These are phyloP conservation scores for Hecatera dysodea DNA, from an alignment of 2,888 invertebrate species.

Conservation along the genomic window DNA sequence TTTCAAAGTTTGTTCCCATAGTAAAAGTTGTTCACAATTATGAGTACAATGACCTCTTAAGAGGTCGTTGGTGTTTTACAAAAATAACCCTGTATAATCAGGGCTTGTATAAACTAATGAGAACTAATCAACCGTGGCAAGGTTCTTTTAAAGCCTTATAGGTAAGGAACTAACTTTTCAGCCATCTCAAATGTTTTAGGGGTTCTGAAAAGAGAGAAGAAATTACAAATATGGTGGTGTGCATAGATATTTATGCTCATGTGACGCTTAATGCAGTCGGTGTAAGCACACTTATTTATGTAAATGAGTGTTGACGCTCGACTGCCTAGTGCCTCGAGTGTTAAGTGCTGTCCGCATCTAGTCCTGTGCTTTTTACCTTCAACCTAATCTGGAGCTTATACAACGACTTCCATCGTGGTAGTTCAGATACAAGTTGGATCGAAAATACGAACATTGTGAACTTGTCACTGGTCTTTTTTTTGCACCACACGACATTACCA, in stretches of 20 bases:
- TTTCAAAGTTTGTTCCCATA: no score
- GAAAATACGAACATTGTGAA: neutral
- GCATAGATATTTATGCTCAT: neutral
- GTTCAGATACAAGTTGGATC: neutral
- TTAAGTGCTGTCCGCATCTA: constrained; percentile 8
- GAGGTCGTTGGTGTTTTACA: no score
- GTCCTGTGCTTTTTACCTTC: neutral
- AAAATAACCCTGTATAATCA: no score
- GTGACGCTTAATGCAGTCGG: constrained; percentile 14
- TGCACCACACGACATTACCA: no score
- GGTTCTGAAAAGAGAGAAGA: no score
- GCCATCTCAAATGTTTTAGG: no score
- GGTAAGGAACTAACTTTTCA: no score
- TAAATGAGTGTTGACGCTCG: constrained; percentile 6
- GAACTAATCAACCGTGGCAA: no score
- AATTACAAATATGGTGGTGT: neutral
- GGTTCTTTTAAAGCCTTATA: no score
- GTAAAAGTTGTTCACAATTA: no score
- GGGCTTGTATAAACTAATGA: no score
- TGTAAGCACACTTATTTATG: constrained; percentile 13
- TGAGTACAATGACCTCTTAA: no score
- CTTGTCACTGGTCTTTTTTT: neutral
- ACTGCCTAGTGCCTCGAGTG: neutral
- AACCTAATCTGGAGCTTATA: neutral
- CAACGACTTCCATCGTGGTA: neutral